Conservation (phyloP, 2,113 vertebrate species). For the Himantopus leucocephalus region DNA sequence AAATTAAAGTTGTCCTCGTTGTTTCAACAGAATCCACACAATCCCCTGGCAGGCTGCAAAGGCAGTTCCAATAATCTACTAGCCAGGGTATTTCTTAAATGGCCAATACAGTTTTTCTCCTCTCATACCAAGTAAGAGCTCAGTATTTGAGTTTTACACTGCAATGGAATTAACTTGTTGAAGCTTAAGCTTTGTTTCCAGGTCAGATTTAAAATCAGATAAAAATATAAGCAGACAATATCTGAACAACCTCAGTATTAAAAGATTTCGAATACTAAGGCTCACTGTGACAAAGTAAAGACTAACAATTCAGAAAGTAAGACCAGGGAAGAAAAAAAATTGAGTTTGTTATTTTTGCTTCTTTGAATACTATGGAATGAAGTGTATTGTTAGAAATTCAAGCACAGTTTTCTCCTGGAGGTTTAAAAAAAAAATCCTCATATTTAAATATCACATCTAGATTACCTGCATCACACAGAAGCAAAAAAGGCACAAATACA, state of each 20-base stretch:
- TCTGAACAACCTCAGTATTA: neutral
- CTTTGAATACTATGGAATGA: neutral
- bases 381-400: neutral
- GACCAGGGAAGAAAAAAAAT: neutral
- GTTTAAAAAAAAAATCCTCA: neutral
- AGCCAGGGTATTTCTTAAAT: neutral
- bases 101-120: neutral
- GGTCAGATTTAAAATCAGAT: neutral
- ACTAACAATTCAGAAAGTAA: neutral
- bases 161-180: neutral
- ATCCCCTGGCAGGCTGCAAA: neutral
- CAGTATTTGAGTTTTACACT: neutral
- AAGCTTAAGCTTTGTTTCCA: neutral
- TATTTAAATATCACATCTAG: neutral
- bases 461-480: neutral
- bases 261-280: neutral
- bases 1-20: neutral
- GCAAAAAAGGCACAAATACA: neutral
- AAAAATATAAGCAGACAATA: neutral
- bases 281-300: neutral
- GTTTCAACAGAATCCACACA: neutral
- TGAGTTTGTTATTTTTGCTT: neutral
- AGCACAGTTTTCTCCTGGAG: neutral
- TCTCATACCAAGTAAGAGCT: neutral
- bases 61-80: neutral